These are phyloP conservation scores for Rhopalosiphum padi DNA, from an alignment of 1,140 invertebrate species.

Conservation along the genomic window DNA sequence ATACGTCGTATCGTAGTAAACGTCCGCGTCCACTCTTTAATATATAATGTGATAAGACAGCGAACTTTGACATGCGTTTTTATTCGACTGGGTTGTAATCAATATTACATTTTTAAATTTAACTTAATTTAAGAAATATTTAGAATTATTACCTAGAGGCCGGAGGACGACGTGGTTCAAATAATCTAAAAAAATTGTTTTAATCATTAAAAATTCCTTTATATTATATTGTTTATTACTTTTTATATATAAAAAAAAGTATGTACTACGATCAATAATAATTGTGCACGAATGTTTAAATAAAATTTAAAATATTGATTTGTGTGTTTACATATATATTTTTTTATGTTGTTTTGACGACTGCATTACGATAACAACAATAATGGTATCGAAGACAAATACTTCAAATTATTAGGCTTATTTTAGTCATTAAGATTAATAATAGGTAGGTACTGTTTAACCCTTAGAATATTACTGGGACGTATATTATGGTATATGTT, in stretches of 20 bases:
- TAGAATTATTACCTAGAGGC: neutral
- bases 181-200: neutral
- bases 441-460: too few species aligned
- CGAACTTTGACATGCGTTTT: neutral
- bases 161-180: neutral
- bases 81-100: neutral
- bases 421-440: too few species aligned
- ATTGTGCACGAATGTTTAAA: neutral
- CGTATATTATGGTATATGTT: too few species aligned
- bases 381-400: neutral
- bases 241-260: too few species aligned
- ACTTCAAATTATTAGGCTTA: too few species aligned
- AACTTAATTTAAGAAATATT: neutral
- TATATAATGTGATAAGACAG: neutral
- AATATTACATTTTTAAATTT: neutral
- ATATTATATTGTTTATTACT: too few species aligned
- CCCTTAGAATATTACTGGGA: too few species aligned
- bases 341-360: neutral
- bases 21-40: too few species aligned
- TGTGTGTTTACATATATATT: neutral
- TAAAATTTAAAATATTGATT: neutral
- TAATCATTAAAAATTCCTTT: neutral
- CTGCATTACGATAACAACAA: neutral
- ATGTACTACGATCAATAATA: too few species aligned
- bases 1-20: too few species aligned